Base-by-base conservation (phyloP, 2,888 invertebrate genomes). In the Phanerotoma sp. region DNA sequence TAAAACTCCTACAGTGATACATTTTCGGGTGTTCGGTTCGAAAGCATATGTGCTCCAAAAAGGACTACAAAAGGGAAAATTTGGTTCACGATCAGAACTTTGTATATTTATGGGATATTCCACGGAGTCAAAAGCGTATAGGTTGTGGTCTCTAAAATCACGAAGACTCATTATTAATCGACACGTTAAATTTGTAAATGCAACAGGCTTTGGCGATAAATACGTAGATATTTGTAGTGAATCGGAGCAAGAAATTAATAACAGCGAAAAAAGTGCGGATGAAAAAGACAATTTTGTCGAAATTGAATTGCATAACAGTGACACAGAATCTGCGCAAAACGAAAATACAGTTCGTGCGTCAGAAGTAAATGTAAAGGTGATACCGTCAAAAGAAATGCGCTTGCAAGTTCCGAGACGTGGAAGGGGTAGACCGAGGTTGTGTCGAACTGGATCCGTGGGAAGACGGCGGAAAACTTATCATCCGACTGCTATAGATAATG, bases 401-500 rank as follows among this genome's bases (percentile, higher is more conserved):
- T 11, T 10, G 28, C 46, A 49, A 20, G 37, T 11, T 21, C 2
- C 51, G 16, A 54, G 40, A 32, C 42, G 54, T 2, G 54, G 52
- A 7, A 48, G 51, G 13, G 47, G 57, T 21, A 28, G 58, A 5
- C 60, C 51, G 5, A 22, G n/a, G 11, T 28, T 54, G 4, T 1
- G 51, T 2, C 53, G 57, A 18, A 51, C 57, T 4, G 57, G 57
- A 15, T 49, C 42, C 5, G 40, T 35, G 9, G 54, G 52, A 9
- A 56, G 56, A 30, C 54, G 51, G 18, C 10, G 42, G 5, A 59
- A 59, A 41, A 5, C n/a, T 25, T 56, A 53, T 46, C n/a, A 42
- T 6, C 20, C 37, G n/a, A n/a, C n/a, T n/a, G n/a, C n/a, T n/a
- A n/a, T n/a, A n/a, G 16, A 38, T 20, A 38, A 53, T 16, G 15